Evolutionary conservation across 1,140 invertebrate species (phyloP).

Genomic region (Cydia amplana): DNA sequence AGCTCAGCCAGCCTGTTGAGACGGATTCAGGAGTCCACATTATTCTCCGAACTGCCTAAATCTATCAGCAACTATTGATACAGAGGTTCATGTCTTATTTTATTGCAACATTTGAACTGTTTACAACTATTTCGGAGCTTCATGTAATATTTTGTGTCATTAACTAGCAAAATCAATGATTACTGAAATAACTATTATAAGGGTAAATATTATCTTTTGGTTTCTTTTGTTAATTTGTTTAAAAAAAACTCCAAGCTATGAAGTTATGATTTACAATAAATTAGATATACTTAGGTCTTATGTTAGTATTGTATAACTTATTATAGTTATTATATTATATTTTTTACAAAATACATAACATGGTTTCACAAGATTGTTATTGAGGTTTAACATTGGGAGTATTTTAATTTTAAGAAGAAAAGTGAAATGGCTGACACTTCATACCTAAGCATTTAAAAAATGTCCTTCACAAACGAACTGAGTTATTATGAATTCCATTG

Average conservation of each 20-base stretch:
- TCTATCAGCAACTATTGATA: background rate
- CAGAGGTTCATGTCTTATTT: background rate
- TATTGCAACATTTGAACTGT: background rate
- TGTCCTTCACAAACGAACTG: background rate
- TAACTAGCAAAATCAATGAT: background rate
- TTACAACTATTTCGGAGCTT: background rate
- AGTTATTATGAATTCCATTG: no score
- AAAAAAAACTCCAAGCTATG: background rate
- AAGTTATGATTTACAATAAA: background rate
- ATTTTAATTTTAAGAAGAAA: background rate
- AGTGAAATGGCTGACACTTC: background rate
- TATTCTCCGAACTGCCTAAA: conserved; percentile 92
- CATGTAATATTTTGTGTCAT: background rate
- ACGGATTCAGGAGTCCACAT: conserved; percentile 98
- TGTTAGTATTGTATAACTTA: background rate
- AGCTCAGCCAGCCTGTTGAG: conserved; percentile 92
- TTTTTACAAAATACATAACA: background rate
- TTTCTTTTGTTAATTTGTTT: background rate
- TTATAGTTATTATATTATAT: background rate
- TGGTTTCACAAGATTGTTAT: background rate
- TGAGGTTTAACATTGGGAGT: background rate
- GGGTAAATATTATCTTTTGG: background rate
- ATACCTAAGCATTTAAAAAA: background rate
- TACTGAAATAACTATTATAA: no score
- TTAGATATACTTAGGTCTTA: background rate